A percentile compares a stretch with the other conserved stretches of the same genome.
Conservation (phyloP, 2,113 vertebrate genomes). For the Myiopsitta monachus region DNA sequence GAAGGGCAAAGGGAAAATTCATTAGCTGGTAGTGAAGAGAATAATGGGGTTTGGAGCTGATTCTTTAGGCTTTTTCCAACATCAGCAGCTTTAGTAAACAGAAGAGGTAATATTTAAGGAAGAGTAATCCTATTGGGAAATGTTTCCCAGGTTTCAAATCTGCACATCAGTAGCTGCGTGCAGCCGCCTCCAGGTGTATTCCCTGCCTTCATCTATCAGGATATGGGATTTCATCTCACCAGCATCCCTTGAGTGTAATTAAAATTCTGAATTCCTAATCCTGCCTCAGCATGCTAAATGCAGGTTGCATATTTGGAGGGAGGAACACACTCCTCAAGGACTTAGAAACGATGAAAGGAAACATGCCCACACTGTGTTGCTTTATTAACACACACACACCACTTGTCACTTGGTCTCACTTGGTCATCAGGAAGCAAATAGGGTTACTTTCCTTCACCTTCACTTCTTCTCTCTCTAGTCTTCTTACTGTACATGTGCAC, state of each 20-base stretch:
- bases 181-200: conserved; percentile 14
- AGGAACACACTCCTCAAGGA: background rate
- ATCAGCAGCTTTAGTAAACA: background rate
- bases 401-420: fast-evolving
- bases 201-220: conserved; percentile 2
- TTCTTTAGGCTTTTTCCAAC: background rate
- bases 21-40: background rate
- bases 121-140: conserved; percentile 15
- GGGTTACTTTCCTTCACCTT: background rate
- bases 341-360: background rate
- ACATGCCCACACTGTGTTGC: fast-evolving
- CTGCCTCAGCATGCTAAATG: background rate
- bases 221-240: conserved; percentile 24
- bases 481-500: background rate
- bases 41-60: background rate
- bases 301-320: background rate
- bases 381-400: background rate
- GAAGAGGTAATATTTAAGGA: conserved; percentile 17
- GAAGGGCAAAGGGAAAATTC: conserved; percentile 40
- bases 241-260: conserved; percentile 32
- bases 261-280: conserved; percentile 18
- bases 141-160: conserved; percentile 9
- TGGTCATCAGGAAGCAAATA: background rate
- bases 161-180: conserved; percentile 2
- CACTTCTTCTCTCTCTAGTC: background rate